Evolutionary conservation across 1,140 invertebrate genomes (phyloP).

Genomic region (Drosophila ambigua): DNA sequence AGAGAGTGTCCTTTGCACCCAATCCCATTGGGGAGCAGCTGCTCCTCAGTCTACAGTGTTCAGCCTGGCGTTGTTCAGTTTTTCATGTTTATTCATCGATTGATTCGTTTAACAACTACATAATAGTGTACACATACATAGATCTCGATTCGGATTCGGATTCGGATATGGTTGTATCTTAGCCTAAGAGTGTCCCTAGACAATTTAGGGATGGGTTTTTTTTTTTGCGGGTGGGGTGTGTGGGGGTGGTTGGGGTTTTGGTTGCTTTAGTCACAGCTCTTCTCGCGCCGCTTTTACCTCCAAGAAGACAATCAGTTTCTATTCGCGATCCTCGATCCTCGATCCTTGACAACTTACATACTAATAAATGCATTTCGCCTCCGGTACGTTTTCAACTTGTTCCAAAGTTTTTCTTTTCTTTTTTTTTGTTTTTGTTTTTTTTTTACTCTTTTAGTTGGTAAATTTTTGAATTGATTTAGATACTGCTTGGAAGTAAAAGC

Average conservation of each 20-base stretch:
- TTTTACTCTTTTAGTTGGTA: conserved; percentile 19
- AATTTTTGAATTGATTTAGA: conserved; percentile 40
- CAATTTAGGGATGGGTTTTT: conserved; percentile 6
- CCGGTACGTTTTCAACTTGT: conserved; percentile 75
- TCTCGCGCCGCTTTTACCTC: conserved; percentile 68
- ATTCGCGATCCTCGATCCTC: conserved; percentile 44
- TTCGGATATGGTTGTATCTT: conserved; percentile 29
- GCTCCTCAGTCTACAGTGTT: too few species aligned
- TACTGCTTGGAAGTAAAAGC: conserved; percentile 73
- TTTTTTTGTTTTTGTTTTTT: conserved; percentile 12
- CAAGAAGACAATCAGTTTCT: conserved; percentile 44
- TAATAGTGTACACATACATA: conserved; percentile 2
- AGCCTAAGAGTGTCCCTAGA: conserved; percentile 18
- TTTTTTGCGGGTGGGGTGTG: not conserved
- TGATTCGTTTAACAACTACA: not conserved
- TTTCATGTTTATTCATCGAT: conserved; percentile 8
- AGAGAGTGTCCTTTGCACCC: too few species aligned
- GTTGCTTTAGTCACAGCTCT: conserved; percentile 69
- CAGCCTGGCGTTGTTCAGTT: too few species aligned
- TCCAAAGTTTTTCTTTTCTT: conserved; percentile 24
- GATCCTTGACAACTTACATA: conserved; percentile 53
- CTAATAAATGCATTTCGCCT: conserved; percentile 83
- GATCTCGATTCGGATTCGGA: conserved; percentile 46
- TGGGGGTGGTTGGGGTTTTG: too few species aligned
- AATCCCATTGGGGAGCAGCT: too few species aligned